These are phyloP conservation scores for Cyphomyrus plagiostoma DNA, from an alignment of 2,113 vertebrate species.

Conservation along the genomic window DNA sequence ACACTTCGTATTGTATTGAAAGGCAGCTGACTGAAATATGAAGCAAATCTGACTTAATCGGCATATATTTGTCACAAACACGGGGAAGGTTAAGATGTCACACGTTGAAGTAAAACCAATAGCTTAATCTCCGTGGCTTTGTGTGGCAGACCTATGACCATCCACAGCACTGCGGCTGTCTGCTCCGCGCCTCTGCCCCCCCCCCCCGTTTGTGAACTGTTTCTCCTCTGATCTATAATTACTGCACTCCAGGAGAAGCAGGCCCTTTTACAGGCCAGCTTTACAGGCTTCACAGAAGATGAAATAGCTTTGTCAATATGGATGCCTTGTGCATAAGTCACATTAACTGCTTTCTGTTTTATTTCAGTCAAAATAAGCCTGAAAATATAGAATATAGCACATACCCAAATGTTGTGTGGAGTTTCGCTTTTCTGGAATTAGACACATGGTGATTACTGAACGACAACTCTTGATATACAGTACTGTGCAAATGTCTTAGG, in stretches of 20 bases:
- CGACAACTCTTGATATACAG: background rate
- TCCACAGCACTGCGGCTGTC: background rate
- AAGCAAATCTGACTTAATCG: background rate
- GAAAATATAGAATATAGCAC: background rate
- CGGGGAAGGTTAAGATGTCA: background rate
- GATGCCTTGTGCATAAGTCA: background rate
- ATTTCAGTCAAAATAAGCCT: background rate
- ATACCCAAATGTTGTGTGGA: background rate
- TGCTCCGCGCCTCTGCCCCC: background rate
- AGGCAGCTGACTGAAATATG: background rate
- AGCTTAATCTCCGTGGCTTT: background rate
- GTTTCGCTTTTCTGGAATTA: background rate
- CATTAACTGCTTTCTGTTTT: background rate
- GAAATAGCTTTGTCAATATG: background rate
- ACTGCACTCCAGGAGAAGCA: background rate
- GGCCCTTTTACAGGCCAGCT: slow-evolving; percentile 37
- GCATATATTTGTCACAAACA: background rate
- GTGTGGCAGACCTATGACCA: background rate
- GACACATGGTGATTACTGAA: background rate
- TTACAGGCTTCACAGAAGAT: slow-evolving; percentile 39
- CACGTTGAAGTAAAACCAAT: background rate
- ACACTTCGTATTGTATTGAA: background rate
- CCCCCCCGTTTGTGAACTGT: background rate
- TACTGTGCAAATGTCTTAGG: background rate
- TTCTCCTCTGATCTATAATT: background rate